Base-by-base conservation (phyloP, 2,113 vertebrate genomes). In the Etia nguti region DNA sequence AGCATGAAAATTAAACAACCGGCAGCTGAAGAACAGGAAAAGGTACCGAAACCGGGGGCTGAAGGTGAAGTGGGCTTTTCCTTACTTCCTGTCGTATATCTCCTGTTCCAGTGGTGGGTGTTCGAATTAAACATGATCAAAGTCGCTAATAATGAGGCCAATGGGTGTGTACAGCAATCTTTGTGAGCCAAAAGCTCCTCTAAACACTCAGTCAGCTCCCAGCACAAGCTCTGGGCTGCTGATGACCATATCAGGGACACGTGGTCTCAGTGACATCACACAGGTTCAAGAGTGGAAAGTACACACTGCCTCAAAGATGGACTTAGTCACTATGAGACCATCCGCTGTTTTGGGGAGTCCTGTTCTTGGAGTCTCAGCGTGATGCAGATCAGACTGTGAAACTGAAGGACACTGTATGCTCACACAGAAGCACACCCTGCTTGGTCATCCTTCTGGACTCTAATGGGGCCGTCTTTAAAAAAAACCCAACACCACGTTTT, bases 361-460 rank as follows among this genome's bases (percentile, higher is more conserved):
- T 48, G 10, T 73, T 73, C 0, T 18, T 2, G 68, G 41, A 73
- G 68, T 8, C n/a, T 46, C 38, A 43, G 65, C 22, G 4, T 0
- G 38, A 73, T 43, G 20, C 62, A 68, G 34, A 65, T 12, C 60
- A n/a, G 60, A 65, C 60, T 59, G 54, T 36, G 20, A 70, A 41
- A 15, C 36, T 41, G 62, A 70, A 41, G 13, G 6, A 50, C 3
- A 4, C 16, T 18, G 48, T 16, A 50, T 3, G 16, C 16, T 20
- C 48, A 52, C 4, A 20, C 38, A 10, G n/a, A 4, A 70, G 65
- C 60, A 38, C 20, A 8, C 0, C 34, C 60, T 22, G 65, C 65
- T 73, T 1, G 36, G 5, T 10, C 22, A 26, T 73, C 65, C 65
- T 70, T 24, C 68, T 26, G 68, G 68, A 46, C 68, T 11, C 41